These are phyloP conservation scores for Piscicola geometra DNA, from an alignment of 2,888 invertebrate genomes.

Conservation along the genomic window DNA sequence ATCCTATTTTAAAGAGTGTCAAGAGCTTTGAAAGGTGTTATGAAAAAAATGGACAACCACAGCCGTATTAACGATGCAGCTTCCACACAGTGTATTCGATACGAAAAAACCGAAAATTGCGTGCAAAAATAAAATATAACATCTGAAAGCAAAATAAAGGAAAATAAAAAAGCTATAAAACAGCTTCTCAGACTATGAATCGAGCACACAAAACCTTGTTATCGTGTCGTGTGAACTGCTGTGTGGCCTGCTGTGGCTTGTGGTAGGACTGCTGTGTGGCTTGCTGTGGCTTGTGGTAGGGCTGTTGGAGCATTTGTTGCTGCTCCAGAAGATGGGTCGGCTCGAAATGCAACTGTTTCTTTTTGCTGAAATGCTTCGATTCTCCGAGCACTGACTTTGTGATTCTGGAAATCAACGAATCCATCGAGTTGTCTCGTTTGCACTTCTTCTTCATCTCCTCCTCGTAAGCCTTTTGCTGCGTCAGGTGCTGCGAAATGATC, in stretches of 20 bases:
- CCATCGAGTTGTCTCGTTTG: slow-evolving; percentile 17
- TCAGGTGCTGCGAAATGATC: neutral
- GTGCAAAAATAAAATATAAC: too few relatives aligned
- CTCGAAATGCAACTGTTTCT: slow-evolving; percentile 16
- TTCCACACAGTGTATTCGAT: too few relatives aligned
- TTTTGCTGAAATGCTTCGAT: slow-evolving; percentile 17
- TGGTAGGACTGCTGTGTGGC: neutral
- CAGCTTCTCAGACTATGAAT: too few relatives aligned
- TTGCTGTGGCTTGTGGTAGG: slow-evolving; percentile 8
- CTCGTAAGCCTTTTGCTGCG: slow-evolving; percentile 8
- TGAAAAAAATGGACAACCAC: too few relatives aligned
- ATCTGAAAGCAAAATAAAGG: too few relatives aligned
- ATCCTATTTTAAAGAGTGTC: too few relatives aligned
- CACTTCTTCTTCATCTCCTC: slow-evolving; percentile 26
- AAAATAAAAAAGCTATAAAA: too few relatives aligned
- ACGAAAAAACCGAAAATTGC: too few relatives aligned
- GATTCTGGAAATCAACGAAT: slow-evolving; percentile 16
- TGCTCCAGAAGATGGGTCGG: neutral
- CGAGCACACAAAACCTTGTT: too few relatives aligned
- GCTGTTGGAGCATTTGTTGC: slow-evolving; percentile 12
- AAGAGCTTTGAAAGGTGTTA: too few relatives aligned
- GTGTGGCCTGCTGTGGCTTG: slow-evolving; percentile 6
- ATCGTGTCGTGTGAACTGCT: neutral
- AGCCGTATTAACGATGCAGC: too few relatives aligned
- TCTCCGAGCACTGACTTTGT: slow-evolving; percentile 23